Percentiles rank a stretch among this genome's conserved stretches.
Evolutionary conservation across 1,140 invertebrate species (phyloP).

Genomic region (Aphidius gifuensis): DNA sequence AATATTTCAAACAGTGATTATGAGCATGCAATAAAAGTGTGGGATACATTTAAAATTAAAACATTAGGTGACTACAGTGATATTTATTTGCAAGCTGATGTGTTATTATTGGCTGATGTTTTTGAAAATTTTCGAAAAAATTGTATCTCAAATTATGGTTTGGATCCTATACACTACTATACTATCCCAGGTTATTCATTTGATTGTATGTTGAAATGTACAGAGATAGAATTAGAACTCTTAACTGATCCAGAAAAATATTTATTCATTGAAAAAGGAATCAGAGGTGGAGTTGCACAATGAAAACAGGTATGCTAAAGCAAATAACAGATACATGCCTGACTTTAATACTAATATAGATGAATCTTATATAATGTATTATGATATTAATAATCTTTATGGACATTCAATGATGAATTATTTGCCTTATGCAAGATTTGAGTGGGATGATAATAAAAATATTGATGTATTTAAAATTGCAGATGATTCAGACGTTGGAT

Average conservation of each 20-base stretch:
- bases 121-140: conserved; percentile 11
- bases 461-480: conserved; percentile 30
- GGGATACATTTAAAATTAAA: not conserved
- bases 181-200: not conserved
- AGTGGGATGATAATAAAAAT: conserved; percentile 38
- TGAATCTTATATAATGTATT: conserved; percentile 2
- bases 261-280: not conserved
- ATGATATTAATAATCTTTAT: not conserved
- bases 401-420: not conserved
- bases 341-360: not conserved
- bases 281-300: not conserved
- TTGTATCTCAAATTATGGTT: not conserved
- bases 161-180: conserved; percentile 9
- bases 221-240: not conserved
- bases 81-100: conserved; percentile 2
- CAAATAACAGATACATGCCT: not conserved
- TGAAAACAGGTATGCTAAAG: not conserved
- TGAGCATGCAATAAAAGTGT: not conserved
- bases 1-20: not conserved
- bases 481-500: conserved; percentile 50
- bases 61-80: not conserved
- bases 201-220: not conserved
- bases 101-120: conserved; percentile 6
- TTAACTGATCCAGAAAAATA: not conserved
- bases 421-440: conserved; percentile 44